These are phyloP conservation scores for Girardinus metallicus DNA, from an alignment of 2,797 vertebrate species.

Conservation along the genomic window DNA sequence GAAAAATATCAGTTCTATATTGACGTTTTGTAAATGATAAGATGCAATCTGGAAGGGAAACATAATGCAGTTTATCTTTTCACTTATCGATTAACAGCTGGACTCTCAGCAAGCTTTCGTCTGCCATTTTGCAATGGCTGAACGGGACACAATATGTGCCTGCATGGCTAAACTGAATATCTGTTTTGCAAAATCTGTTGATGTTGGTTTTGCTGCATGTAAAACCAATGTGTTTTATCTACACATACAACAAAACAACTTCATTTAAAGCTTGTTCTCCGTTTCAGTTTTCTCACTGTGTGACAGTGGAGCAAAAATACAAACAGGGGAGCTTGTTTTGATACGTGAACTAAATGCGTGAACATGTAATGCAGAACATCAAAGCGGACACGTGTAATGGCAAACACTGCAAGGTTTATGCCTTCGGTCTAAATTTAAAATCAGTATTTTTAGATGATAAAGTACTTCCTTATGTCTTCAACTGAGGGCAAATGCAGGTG, in stretches of 20 bases:
- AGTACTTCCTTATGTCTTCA: background rate
- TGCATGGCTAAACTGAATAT: background rate
- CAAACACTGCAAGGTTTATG: background rate
- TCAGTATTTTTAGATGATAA: background rate
- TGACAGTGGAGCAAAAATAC: background rate
- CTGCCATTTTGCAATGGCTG: background rate
- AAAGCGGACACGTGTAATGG: background rate
- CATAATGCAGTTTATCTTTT: background rate
- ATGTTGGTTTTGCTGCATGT: no score
- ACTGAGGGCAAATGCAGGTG: background rate
- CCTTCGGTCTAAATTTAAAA: slow-evolving; percentile 5
- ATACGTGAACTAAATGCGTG: background rate
- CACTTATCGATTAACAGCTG: background rate
- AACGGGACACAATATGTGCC: background rate
- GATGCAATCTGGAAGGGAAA: background rate
- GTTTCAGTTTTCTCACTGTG: background rate
- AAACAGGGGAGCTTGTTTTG: background rate
- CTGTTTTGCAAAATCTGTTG: background rate
- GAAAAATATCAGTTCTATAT: background rate
- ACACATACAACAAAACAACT: background rate
- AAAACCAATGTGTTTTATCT: background rate
- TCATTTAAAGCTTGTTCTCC: background rate
- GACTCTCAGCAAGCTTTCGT: background rate
- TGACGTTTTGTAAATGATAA: background rate
- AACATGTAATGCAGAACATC: background rate